Evolutionary conservation across 2,113 vertebrate genomes (phyloP), one percentile per base, ranked within the genome.

Genomic region (Strigops habroptila): DNA sequence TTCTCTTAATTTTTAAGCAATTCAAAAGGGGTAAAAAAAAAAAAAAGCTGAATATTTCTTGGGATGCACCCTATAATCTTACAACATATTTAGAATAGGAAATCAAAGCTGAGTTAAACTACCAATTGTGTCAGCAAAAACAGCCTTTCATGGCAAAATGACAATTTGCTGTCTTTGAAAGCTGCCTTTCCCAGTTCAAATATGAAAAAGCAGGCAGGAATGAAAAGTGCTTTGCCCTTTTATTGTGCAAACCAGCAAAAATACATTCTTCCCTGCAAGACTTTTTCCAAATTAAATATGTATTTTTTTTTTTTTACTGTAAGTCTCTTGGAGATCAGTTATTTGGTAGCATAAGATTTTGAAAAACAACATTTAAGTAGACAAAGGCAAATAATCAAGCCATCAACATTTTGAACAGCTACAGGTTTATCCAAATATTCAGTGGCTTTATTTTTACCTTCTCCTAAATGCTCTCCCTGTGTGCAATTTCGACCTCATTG

Each of bases 31-130:
- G 39, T 8, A 11, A 11, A n/a, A 7, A 17, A 80, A 95, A 95
- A 86, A 96, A 94, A 88, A 23, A 41, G 86, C 96, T 93, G 93
- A 95, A 71, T 93, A 90, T 95, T 96, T 96, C 91, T 93, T 33
- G 23, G 79, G 62, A 90, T 76, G 86, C 41, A 97, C 88, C 93
- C 96, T 97, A 95, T 97, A 97, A 97, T 97, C 95, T 97, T 94
- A 95, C 91, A 96, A 95, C 96, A 91, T 94, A 96, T 97, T 97
- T 93, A 92, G 97, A 93, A 91, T 91, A 95, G 76, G 95, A 98
- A 97, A 96, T 76, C 57, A 97, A 96, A 69, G 79, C 82, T 68
- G 60, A 60, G 86, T 65, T 97, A 92, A 96, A 86, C 51, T 63
- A 96, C 73, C 88, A 74, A 83, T 93, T 97, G 93, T 96, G 90